Conservation (phyloP, 2,888 invertebrate genomes). For the Erebia epiphron region DNA sequence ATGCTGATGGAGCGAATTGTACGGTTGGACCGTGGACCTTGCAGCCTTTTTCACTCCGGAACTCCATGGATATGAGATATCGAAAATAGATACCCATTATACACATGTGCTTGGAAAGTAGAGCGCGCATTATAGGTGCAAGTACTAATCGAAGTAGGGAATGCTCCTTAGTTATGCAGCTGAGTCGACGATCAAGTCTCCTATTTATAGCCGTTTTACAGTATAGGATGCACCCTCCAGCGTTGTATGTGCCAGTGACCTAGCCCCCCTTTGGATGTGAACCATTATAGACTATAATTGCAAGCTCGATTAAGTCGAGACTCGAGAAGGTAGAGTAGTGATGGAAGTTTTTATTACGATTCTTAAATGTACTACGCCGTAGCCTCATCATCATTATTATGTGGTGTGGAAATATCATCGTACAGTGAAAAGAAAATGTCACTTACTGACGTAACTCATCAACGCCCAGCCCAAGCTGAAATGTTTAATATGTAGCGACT, state of each 20-base stretch:
- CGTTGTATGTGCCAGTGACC: constrained; percentile 18
- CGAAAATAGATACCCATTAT: not conserved
- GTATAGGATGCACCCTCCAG: constrained; percentile 4
- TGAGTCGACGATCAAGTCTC: constrained; percentile 10
- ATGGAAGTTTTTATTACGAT: not conserved
- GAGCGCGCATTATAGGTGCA: constrained; percentile 1
- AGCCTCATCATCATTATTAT: not conserved
- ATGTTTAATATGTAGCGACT: no score
- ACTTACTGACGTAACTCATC: no score
- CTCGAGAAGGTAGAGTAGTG: not conserved
- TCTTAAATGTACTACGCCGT: not conserved
- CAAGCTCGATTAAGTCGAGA: constrained; percentile 1
- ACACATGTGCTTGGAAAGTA: not conserved
- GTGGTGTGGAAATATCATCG: no score
- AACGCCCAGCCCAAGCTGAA: no score
- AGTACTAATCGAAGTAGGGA: not conserved
- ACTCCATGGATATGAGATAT: not conserved
- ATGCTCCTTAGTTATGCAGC: constrained; percentile 5
- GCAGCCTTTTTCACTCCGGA: no score
- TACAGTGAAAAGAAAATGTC: not conserved
- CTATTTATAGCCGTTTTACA: constrained; percentile 15
- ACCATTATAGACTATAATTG: constrained; percentile 11
- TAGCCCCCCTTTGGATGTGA: constrained; percentile 12
- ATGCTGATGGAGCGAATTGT: no score
- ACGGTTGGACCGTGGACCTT: no score